Evolutionary conservation across 2,797 vertebrate species (phyloP).

Genomic region (Rhabdomys pumilio): DNA sequence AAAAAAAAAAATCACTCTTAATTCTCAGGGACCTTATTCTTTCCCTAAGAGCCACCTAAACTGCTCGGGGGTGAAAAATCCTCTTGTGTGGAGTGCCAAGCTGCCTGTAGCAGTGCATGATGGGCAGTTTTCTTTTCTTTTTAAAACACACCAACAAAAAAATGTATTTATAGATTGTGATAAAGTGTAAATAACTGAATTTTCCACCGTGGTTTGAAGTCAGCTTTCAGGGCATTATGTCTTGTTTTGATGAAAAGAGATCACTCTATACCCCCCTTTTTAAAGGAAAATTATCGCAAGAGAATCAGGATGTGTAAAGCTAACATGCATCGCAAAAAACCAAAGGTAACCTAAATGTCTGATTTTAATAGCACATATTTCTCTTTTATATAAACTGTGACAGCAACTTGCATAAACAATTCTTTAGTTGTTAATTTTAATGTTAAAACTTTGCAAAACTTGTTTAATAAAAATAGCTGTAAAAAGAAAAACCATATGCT

Average conservation of each 20-base stretch:
- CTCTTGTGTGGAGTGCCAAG: constrained; percentile 85
- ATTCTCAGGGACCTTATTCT: constrained; percentile 71
- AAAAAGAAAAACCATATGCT: constrained; percentile 87
- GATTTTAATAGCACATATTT: constrained; percentile 94
- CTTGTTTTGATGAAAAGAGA: constrained; percentile 95
- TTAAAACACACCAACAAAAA: constrained; percentile 88
- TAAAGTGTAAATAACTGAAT: constrained; percentile 96
- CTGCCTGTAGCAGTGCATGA: constrained; percentile 88
- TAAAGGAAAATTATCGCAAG: constrained; percentile 98
- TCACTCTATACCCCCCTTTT: constrained; percentile 93
- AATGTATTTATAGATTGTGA: constrained; percentile 90
- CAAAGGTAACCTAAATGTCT: constrained; percentile 99
- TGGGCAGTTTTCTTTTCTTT: constrained; percentile 86
- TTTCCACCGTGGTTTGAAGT: constrained; percentile 97
- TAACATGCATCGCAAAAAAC: constrained; percentile 96
- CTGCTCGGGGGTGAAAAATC: constrained; percentile 91
- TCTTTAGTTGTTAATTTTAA: constrained; percentile 91
- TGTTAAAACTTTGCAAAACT: constrained; percentile 91
- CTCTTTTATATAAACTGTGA: constrained; percentile 97
- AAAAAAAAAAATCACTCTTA: neutral
- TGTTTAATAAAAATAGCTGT: constrained; percentile 90
- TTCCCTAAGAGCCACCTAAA: constrained; percentile 84
- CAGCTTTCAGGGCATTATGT: constrained; percentile 94
- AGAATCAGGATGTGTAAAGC: constrained; percentile 98
- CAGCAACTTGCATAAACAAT: constrained; percentile 94